Evolutionary conservation across 2,888 invertebrate species (phyloP), one percentile per base, ranked within the genome.

Genomic region (Branchellion lobata): DNA sequence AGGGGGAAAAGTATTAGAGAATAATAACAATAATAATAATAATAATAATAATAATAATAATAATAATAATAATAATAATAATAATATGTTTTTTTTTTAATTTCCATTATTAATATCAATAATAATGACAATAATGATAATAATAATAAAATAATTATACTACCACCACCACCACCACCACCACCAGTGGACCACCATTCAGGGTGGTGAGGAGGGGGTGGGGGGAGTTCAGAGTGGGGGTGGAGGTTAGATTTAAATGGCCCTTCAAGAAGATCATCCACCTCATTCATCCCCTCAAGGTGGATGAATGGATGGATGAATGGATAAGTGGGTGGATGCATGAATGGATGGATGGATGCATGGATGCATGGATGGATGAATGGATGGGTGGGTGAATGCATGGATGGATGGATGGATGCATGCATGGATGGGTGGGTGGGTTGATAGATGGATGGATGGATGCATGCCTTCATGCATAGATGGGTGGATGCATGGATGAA

Each of bases 181-280:
- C 5, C 14, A 3, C 3, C 69, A 69, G 69, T 5, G 5, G 27
- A 8, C 69, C 69, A 5, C 69, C 69, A 69, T 69, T 69, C 34
- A 8, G 69, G 8, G 31, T 69, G 69, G 69, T 69, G 33, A 69
- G 69, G 69, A 69, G 34, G 69, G 69, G 69, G 14, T 69, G 69
- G 69, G 69, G 69, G 3, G 69, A 69, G 69, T 69, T 69, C 69
- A 31, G 14, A n/a, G 69, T 69, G 69, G 33, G 69, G 2, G 69
- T 69, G 31, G 29, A 69, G 69, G 69, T 69, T 8, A 14, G 2
- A 5, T 69, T 69, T 29, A 69, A 69, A 69, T 34, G 33, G 69
- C 69, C 69, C 3, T 69, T 69, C 34, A 5, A 31, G 2, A 69
- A 34, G 31, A 33, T n/a, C 34, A 34, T 69, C 34, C 8, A 69